Evolutionary conservation across 2,113 vertebrate species (phyloP).

Genomic region (Excalfactoria chinensis): DNA sequence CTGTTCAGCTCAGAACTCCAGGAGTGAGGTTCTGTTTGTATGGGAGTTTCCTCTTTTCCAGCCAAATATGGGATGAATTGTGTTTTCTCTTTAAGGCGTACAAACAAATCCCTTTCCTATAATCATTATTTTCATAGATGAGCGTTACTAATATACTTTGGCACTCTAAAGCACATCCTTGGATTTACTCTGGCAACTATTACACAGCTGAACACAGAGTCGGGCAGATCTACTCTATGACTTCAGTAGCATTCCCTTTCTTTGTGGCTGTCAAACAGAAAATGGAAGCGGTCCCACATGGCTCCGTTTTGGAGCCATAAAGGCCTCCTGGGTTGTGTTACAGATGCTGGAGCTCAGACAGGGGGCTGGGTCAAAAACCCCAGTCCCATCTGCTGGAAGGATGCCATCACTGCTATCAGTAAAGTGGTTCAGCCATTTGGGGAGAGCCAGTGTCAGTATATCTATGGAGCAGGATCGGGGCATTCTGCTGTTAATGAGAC

Average conservation of each 20-base stretch:
- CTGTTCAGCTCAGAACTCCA: neutral
- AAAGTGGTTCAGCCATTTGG: slow-evolving; percentile 27
- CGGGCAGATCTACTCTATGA: neutral
- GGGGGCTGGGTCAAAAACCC: slow-evolving; percentile 37
- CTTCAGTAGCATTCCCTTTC: neutral
- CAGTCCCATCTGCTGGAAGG: slow-evolving; percentile 46
- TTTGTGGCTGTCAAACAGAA: neutral
- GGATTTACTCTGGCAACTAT: slow-evolving; percentile 24
- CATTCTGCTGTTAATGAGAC: neutral
- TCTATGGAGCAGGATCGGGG: neutral
- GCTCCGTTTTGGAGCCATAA: neutral
- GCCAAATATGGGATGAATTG: slow-evolving; percentile 23
- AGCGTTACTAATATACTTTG: slow-evolving; percentile 1
- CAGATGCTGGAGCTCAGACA: slow-evolving; percentile 35
- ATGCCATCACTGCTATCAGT: slow-evolving; percentile 36
- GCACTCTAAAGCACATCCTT: slow-evolving; percentile 36
- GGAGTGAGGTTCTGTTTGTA: neutral
- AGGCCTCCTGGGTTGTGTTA: slow-evolving; percentile 28
- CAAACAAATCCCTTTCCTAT: slow-evolving; percentile 32
- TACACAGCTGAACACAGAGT: neutral
- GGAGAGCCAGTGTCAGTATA: slow-evolving; percentile 35
- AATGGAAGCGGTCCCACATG: neutral
- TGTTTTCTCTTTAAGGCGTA: slow-evolving; percentile 28
- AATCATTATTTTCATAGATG: slow-evolving; percentile 34
- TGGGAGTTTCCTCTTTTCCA: neutral